Base-by-base conservation (phyloP, 2,797 vertebrate species). In the Parotocinclus haroldoi region DNA sequence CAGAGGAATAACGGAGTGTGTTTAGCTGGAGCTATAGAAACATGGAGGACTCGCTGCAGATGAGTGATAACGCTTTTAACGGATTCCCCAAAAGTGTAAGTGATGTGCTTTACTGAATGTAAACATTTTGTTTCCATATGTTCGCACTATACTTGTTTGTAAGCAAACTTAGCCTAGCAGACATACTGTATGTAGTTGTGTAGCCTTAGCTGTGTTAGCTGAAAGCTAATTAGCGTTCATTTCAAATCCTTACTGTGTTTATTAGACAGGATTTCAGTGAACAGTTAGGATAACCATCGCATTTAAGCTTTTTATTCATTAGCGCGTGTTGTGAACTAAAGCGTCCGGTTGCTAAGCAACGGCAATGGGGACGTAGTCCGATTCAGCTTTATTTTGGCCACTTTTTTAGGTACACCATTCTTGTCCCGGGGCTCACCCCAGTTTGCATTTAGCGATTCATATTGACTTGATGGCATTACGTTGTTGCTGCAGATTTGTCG, bases 1-100 rank as follows among this genome's bases (percentile, higher is more conserved):
- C 2, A 37, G 48, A n/a, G 59, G 58, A 56, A 64, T 69, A 18
- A 16, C 54, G 51, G 40, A 44, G 53, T 7, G 8, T 42, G 40
- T 42, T 42, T 42, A 42, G 8, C 8, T 11, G 10, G 40, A 3
- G 8, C 16, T 14, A 7, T 9, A 61, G 14, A 76, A 67, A 81
- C 48, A 96, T 95, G 93, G 93, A 93, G 14, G 92, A 92, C 0
- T 78, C 82, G 58, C 63, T 87, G 68, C 88, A 89, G 36, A 67
- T 90, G 16, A 80, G 80, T 69, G 85, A 92, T 4, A 76, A 81
- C 4, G 87, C 71, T 37, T 17, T 74, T 7, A 76, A 79, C 3
- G 86, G 71, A 37, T 17, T 73, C 11, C 50, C 65, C 0, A 91
- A 85, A 80, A 86, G 76, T 72, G 91, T 90, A 66, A 87, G 91